Evolutionary conservation across 2,797 vertebrate genomes (phyloP), one percentile per base, ranked within the genome.

Genomic region (Smutsia temminckii): DNA sequence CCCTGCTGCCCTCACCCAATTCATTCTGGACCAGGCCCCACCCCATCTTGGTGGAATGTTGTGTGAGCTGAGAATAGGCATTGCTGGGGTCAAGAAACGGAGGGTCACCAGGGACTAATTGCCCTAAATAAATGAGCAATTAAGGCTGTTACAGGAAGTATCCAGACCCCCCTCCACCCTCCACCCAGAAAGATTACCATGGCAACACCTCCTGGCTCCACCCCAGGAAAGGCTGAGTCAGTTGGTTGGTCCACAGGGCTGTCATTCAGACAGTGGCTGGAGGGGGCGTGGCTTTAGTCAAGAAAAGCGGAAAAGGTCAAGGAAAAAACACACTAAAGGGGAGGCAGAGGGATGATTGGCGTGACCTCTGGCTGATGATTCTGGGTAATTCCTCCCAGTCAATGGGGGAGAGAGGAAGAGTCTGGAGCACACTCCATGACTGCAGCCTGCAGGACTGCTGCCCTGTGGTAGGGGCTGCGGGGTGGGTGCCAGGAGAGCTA

Each of bases 41-140:
- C 92, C 95, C 89, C 51, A 42, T 91, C 90, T 89, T 78, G 42
- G 57, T 64, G 20, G 75, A 96, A 97, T 59, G 59, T 96, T 97
- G 51, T n/a, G 0, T 63, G 74, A 86, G 68, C 97, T 95, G 10
- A 95, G 97, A 98, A 96, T 53, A 96, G 96, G 81, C 55, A 1
- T 94, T 3, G 40, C 93, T 88, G 49, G 97, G 98, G 97, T 98
- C 97, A 97, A 64, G 1, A 14, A 51, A 97, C 72, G 85, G 85
- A 93, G 93, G 59, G 51, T 97, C 98, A 83, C 98, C 95, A 97
- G 98, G 97, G 98, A 98, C 96, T 98, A 98, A 98, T 98, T 97
- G 97, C 96, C 27, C 94, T 95, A 97, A 98, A 98, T 98, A 98
- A 98, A 98, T 91, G 98, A 98, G 97, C 98, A 97, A 98, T 98